Percentiles rank a stretch among this genome's conserved stretches.
Conservation (phyloP, 2,113 vertebrate species). For the Nyctereutes procyonoides region DNA sequence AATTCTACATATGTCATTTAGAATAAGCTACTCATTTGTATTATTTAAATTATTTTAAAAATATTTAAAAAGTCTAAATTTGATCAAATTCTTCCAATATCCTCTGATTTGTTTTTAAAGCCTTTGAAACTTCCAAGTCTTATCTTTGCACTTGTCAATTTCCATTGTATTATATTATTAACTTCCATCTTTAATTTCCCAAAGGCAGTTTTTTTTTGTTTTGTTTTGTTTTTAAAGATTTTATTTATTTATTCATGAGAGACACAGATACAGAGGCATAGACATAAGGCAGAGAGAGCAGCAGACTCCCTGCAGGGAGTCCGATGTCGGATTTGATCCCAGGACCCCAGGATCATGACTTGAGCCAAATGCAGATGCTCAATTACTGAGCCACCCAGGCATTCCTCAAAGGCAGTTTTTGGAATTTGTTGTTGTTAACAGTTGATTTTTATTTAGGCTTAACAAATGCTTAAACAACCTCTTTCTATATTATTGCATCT, state of each 20-base stretch:
- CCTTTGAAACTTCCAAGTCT: neutral
- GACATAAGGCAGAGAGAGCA: too few species aligned
- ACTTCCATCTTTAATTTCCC: neutral
- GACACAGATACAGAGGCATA: too few species aligned
- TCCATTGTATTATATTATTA: neutral
- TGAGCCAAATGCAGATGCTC: too few species aligned
- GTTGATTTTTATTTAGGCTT: neutral
- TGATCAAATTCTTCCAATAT: neutral
- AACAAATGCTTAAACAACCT: neutral
- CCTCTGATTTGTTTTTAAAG: neutral
- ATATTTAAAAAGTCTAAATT: neutral
- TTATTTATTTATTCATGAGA: too few species aligned
- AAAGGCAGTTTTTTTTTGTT: neutral
- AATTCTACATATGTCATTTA: neutral
- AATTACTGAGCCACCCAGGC: too few species aligned
- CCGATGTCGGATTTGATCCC: too few species aligned
- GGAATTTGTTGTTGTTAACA: neutral
- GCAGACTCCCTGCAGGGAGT: too few species aligned
- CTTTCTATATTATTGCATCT: neutral
- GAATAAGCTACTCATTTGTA: neutral
- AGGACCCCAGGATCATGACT: too few species aligned
- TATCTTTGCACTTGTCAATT: neutral
- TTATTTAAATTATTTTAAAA: neutral
- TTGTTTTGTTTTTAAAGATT: too few species aligned
- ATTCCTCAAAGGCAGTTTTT: neutral